phyloP scores from a whole-genome alignment of 2,797 vertebrate genomes.

The Eleutherodactylus coqui region DNA sequence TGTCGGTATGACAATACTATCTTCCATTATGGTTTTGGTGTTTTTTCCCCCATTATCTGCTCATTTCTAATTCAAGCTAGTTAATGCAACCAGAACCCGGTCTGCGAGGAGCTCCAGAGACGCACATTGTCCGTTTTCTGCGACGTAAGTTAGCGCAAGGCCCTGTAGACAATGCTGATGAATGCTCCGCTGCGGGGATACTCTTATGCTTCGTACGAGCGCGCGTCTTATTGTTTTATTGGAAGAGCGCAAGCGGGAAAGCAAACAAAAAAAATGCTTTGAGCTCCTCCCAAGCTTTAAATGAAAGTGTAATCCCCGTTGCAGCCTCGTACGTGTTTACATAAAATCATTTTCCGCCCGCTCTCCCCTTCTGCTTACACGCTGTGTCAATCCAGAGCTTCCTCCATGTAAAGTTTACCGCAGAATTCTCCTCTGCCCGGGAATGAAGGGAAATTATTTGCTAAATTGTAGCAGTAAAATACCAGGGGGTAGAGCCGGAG shows the following conservation, averaged over 20 bases:
- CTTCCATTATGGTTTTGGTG: no score
- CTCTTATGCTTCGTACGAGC: background rate
- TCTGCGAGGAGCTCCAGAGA: background rate
- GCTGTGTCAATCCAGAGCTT: conserved; percentile 4
- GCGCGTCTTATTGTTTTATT: background rate
- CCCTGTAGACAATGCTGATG: background rate
- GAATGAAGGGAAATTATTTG: conserved; percentile 9
- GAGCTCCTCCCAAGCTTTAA: conserved; percentile 16
- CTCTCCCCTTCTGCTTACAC: background rate
- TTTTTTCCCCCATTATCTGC: background rate
- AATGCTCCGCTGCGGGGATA: background rate
- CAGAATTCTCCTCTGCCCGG: conserved; percentile 10
- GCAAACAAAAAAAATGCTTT: background rate
- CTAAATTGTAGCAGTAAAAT: conserved; percentile 44
- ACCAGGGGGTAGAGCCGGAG: conserved; percentile 32
- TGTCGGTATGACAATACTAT: no score
- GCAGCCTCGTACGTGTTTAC: conserved; percentile 13
- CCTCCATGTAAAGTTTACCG: background rate
- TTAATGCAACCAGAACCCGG: background rate
- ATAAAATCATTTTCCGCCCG: background rate
- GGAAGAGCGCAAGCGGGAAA: background rate
- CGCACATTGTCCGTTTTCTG: background rate
- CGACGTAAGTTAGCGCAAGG: no score
- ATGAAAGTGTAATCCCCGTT: conserved; percentile 19
- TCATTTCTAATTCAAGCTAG: background rate